phyloP scores from a whole-genome alignment of 2,888 invertebrate genomes.

The Keiferia lycopersicella region DNA sequence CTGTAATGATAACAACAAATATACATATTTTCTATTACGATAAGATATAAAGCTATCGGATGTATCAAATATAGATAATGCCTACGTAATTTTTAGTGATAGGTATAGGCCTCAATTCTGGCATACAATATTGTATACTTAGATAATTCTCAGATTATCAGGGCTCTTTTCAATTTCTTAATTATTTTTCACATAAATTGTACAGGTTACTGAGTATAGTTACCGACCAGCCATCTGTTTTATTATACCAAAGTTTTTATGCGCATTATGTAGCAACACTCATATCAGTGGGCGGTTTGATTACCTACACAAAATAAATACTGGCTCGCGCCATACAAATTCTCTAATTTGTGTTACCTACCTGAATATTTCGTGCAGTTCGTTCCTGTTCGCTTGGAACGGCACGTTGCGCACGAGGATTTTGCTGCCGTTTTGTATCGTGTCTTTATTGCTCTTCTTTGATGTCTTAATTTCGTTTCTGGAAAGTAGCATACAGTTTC shows the following conservation, averaged over 20 bases:
- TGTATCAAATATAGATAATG: no score
- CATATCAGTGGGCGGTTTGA: background rate
- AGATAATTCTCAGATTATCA: no score
- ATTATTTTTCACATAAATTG: background rate
- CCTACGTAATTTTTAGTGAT: no score
- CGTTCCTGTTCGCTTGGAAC: conserved; percentile 94
- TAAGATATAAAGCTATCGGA: no score
- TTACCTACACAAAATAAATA: no score
- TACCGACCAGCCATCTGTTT: background rate
- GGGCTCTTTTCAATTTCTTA: no score
- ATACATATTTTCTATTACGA: no score
- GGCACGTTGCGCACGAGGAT: conserved; percentile 97
- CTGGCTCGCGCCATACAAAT: no score
- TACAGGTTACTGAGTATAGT: background rate
- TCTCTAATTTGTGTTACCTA: conserved; percentile 68
- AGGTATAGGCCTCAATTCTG: no score
- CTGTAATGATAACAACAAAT: conserved; percentile 65
- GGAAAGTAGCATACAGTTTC: conserved; percentile 43
- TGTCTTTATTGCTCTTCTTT: conserved; percentile 82
- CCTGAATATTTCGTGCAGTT: conserved; percentile 94
- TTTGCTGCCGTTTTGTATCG: conserved; percentile 89
- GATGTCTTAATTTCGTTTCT: conserved; percentile 83
- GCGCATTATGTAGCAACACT: background rate
- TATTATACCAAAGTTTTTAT: background rate
- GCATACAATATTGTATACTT: no score